Percentiles rank a stretch among this genome's conserved stretches.
phyloP scores from a whole-genome alignment of 2,797 vertebrate genomes.

The Protosalanx chinensis region DNA sequence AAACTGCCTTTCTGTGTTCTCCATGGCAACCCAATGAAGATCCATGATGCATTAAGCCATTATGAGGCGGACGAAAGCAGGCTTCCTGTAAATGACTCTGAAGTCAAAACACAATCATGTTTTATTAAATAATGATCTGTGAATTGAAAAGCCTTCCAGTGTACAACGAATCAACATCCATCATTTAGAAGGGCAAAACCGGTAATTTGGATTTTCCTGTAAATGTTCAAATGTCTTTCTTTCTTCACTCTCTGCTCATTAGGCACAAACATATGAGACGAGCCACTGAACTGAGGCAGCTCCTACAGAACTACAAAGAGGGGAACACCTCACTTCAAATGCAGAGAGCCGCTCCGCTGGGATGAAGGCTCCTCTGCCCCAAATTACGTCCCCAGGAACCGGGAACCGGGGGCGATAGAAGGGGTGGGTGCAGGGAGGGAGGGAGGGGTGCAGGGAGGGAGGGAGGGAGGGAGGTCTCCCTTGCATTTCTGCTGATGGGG shows the following conservation, averaged over 20 bases:
- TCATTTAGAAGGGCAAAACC: neutral
- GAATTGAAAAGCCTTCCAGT: conserved; percentile 14
- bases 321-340: neutral
- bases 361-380: too few species aligned
- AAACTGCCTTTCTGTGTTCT: conserved; percentile 4
- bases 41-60: conserved; percentile 12
- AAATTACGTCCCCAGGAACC: neutral
- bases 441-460: neutral
- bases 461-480: conserved; percentile 4
- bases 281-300: neutral
- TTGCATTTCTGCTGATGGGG: conserved; percentile 35
- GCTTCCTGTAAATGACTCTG: neutral
- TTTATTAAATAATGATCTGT: conserved; percentile 19
- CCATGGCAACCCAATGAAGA: conserved; percentile 14
- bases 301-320: neutral
- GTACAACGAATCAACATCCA: neutral
- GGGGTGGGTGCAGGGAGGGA: neutral
- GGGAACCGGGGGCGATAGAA: neutral
- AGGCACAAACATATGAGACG: neutral
- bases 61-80: conserved; percentile 9
- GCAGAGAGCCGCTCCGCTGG: too few species aligned
- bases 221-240: too few species aligned
- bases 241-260: neutral
- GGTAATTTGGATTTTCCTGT: too few species aligned
- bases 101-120: conserved; percentile 19